phyloP scores from a whole-genome alignment of 2,797 vertebrate genomes.

The Anas acuta region DNA sequence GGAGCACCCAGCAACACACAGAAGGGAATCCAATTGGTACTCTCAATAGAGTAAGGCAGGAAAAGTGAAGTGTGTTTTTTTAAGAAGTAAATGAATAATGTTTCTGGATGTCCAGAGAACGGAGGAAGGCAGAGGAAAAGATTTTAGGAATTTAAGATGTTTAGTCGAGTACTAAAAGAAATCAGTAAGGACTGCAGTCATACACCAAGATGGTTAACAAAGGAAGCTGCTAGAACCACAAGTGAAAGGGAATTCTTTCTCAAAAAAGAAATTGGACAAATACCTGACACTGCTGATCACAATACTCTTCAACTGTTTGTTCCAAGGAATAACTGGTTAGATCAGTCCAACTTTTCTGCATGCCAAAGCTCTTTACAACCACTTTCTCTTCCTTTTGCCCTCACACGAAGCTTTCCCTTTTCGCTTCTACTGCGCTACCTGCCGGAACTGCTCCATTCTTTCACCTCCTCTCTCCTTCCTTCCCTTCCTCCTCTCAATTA shows the following conservation, averaged over 20 bases:
- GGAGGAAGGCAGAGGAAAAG: not conserved
- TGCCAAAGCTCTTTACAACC: not conserved
- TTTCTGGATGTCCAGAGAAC: not conserved
- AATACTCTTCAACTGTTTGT: not conserved
- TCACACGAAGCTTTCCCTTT: not conserved
- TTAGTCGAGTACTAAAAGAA: not conserved
- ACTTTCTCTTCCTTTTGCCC: not conserved
- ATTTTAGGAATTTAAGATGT: not conserved
- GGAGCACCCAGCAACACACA: not conserved
- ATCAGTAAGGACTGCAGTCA: not conserved
- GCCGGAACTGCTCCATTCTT: not conserved
- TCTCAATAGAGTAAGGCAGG: not conserved
- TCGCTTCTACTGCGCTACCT: not conserved
- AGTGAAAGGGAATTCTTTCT: not conserved
- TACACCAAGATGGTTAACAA: not conserved
- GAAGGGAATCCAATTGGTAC: not conserved
- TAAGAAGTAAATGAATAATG: not conserved
- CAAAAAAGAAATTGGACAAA: not conserved
- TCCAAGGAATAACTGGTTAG: not conserved
- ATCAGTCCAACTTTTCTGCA: not conserved
- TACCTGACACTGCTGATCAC: not conserved
- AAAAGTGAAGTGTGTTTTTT: not conserved
- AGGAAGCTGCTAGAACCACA: not conserved
- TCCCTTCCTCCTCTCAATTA: not conserved
- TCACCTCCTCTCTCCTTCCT: not conserved